Percentiles rank a stretch among this genome's conserved stretches.
Conservation (phyloP, 2,888 invertebrate genomes). For the Dimorphilus gyrociliatus region DNA sequence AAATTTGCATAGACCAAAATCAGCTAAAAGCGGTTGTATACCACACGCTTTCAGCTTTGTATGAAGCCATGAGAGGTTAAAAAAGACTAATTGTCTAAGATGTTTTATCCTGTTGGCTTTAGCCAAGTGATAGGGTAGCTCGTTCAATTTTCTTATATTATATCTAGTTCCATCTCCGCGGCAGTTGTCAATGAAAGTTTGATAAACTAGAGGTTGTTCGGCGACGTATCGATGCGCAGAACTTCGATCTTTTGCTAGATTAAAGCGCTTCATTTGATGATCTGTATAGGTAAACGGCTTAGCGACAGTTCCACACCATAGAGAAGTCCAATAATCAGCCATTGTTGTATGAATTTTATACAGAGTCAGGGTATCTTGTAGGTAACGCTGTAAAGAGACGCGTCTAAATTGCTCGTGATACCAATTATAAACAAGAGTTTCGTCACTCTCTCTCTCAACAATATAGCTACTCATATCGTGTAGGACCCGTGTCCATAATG, state of each 20-base stretch:
- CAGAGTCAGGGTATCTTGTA: conserved; percentile 3
- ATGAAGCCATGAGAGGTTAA: conserved; percentile 8
- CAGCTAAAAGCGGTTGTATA: conserved; percentile 6
- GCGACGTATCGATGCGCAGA: conserved; percentile 9
- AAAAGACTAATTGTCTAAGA: conserved; percentile 7
- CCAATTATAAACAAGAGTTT: conserved; percentile 8
- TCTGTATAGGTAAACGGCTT: conserved; percentile 7
- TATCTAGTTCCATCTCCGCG: conserved; percentile 3
- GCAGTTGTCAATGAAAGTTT: conserved; percentile 7
- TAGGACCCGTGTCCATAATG: conserved; percentile 5
- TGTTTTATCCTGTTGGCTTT: conserved; percentile 1
- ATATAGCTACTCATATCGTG: conserved; percentile 7
- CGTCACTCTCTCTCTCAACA: conserved; percentile 7
- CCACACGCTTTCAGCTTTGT: conserved; percentile 8
- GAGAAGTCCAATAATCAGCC: conserved; percentile 10
- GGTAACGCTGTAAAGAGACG: conserved; percentile 8
- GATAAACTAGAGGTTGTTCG: conserved; percentile 9
- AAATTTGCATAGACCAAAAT: conserved; percentile 14
- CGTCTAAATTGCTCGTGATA: conserved; percentile 8
- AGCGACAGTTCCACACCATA: conserved; percentile 8
- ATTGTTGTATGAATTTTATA: conserved; percentile 8
- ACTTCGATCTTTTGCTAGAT: not conserved
- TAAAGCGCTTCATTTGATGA: conserved; percentile 3
- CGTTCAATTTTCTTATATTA: conserved; percentile 12
- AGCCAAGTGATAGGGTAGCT: conserved; percentile 11